These are phyloP conservation scores for Acleris emargana DNA, from an alignment of 2,888 invertebrate genomes.

Conservation along the genomic window DNA sequence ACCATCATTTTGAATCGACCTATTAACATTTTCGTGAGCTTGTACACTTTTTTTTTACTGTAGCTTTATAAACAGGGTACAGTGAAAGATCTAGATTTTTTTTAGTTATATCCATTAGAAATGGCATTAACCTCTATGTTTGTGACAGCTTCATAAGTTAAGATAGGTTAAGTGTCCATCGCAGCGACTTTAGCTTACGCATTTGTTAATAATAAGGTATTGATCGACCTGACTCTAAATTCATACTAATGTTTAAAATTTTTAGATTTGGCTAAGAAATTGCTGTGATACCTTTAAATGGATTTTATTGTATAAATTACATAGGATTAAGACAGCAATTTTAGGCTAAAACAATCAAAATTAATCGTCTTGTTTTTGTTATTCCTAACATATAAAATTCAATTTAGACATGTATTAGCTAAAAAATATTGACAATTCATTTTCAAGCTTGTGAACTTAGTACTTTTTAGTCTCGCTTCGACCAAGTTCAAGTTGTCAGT, in stretches of 20 bases:
- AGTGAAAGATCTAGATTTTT: not conserved
- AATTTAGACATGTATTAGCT: too few species aligned
- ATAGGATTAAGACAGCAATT: conserved; percentile 35
- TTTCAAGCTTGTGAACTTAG: too few species aligned
- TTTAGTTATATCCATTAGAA: not conserved
- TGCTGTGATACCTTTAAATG: conserved; percentile 44
- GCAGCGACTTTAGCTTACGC: not conserved
- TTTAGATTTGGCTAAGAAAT: conserved; percentile 13
- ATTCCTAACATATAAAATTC: too few species aligned
- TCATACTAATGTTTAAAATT: not conserved
- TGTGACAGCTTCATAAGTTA: conserved; percentile 1
- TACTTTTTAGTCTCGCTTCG: too few species aligned
- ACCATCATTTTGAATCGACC: too few species aligned
- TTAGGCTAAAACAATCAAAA: conserved; percentile 8
- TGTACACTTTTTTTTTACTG: too few species aligned
- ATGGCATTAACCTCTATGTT: not conserved
- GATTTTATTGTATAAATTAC: conserved; percentile 33
- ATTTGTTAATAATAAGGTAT: too few species aligned
- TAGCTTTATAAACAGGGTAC: too few species aligned
- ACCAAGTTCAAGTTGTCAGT: too few species aligned
- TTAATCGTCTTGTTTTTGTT: not conserved
- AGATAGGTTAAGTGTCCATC: not conserved
- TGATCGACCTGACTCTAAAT: too few species aligned
- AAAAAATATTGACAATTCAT: too few species aligned
- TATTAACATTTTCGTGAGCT: too few species aligned